phyloP scores from a whole-genome alignment of 2,797 vertebrate species.

The Nyctibius grandis region DNA sequence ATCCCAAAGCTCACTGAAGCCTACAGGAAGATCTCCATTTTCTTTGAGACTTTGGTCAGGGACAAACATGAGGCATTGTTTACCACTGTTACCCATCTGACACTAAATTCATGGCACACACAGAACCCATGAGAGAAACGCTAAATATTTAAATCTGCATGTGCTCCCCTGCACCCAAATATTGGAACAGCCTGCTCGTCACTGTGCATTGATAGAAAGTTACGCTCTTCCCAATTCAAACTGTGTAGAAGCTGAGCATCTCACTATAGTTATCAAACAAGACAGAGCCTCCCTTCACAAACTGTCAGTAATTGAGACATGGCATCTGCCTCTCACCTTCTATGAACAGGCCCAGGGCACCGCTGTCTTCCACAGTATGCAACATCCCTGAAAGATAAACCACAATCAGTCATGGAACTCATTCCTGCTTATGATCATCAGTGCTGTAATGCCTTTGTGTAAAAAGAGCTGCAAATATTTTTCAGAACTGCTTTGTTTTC shows the following conservation, averaged over 20 bases:
- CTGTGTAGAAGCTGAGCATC: not conserved
- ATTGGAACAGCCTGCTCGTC: not conserved
- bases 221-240: not conserved
- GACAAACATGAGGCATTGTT: not conserved
- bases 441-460: not conserved
- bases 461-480: not conserved
- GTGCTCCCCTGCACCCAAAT: not conserved
- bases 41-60: not conserved
- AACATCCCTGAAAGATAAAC: slow-evolving; percentile 78
- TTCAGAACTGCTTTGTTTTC: not conserved
- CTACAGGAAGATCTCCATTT: not conserved
- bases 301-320: not conserved
- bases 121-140: not conserved
- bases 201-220: not conserved
- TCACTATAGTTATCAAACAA: not conserved
- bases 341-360: slow-evolving; percentile 75
- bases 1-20: not conserved
- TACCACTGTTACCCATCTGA: not conserved
- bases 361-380: slow-evolving; percentile 75
- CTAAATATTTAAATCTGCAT: not conserved
- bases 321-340: slow-evolving; percentile 80
- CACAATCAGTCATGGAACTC: not conserved
- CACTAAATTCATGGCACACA: not conserved
- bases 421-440: not conserved
- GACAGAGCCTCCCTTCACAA: not conserved